Evolutionary conservation across 1,140 invertebrate species (phyloP), one percentile per base, ranked within the genome.

Genomic region (Radopholus similis): DNA sequence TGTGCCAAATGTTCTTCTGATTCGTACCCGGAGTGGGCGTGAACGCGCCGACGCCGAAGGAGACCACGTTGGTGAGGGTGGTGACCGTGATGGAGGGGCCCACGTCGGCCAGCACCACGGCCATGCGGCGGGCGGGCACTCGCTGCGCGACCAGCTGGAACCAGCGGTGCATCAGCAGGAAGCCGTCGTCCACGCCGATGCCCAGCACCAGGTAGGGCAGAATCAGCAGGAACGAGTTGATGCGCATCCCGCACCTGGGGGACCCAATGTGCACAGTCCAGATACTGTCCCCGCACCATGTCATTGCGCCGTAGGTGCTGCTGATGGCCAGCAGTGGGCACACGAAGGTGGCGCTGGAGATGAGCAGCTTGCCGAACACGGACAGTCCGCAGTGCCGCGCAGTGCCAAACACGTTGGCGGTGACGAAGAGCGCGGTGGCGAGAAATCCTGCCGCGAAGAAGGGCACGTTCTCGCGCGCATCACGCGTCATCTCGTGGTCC

Each of bases 61-160:
- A 93, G 66, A 97, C 88, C 86, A 95, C 91, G 83, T 97, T 93
- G 0, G 94, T 97, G 11, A 97, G 85, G 0, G 93, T 95, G 0
- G 95, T 97, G 68, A 97, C 95, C 26, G 93, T 96, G 58, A 97
- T 95, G 2, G 93, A 95, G 9, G 96, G 93, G 0, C 93, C 93
- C n/a, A 93, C 38, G 35, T 58, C 56, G 11, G 35, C 23, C 18
- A 58, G 28, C 4, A 58, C 56, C 13, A 58, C 5, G 11, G 13
- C 23, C 21, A 58, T 9, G 32, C 56, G 32, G 32, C 21, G 35
- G 21, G n/a, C 5, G 34, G 32, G 35, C 23, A 37, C 28, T 34
- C 21, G 40, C 32, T 23, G 9, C 18, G 32, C 21, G 6, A 26
- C 18, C 8, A 58, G 67, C 13, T 73, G 51, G 37, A 72, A 69